Evolutionary conservation across 2,888 invertebrate genomes (phyloP), one percentile per base, ranked within the genome.

Genomic region (Heliconius cydno): DNA sequence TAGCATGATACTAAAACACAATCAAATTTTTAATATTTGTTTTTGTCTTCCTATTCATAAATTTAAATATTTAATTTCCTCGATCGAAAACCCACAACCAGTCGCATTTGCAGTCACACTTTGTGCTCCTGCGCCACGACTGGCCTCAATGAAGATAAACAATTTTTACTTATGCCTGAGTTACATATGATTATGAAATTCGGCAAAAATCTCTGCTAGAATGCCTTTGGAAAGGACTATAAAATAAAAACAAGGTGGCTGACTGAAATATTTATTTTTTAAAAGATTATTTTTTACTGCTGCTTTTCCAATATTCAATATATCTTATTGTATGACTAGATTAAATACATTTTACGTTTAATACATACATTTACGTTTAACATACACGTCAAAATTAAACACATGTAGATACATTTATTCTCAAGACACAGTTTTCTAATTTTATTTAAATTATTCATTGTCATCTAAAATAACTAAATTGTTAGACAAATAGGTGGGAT

Each of bases 311-410:
- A 22, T 25, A 57, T 7, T 71, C 6, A 74, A 74, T 77, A 30
- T 79, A 79, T 67, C 75, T 79, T 80, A 79, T 52, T 60, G 57
- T 79, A 79, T 82, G 82, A 82, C 81, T 82, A 82, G 81, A 82
- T 52, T 73, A 73, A 73, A 38, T 73, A 73, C 13, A 57, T 30
- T 72, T 52, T 34, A 68, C 12, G 38, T 38, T 30, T 4, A 28
- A 72, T 57, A 57, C 57, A 25, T 73, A 73, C 13, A 60, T 30
- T 72, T 52, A 68, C 12, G 41, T 38, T 30, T 5, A 28, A 72
- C 57, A 57, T 22, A 9, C 10, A 22, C 13, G 13, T 41, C 10
- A 25, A 63, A 25, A 63, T 13, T 10, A 25, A 3, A 63, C 9
- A 63, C 12, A 63, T 63, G 63, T 25, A 52, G 46, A 19, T 52